Conservation (phyloP, 2,888 invertebrate species). For the Cryptosula pallasiana region DNA sequence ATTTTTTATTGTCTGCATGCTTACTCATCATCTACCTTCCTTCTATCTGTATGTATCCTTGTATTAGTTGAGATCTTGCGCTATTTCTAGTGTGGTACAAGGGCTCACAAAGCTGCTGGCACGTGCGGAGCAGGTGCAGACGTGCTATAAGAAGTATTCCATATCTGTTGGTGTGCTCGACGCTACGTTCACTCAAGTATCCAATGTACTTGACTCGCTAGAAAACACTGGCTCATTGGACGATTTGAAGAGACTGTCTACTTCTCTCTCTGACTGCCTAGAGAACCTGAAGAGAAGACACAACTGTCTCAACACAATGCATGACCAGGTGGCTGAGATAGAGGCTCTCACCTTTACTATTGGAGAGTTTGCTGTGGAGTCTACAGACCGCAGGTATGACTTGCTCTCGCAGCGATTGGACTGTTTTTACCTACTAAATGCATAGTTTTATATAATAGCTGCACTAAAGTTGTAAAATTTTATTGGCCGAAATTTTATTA, state of each 20-base stretch:
- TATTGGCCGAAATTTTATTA: too few species aligned
- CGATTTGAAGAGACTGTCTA: not conserved
- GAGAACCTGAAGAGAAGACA: conserved; percentile 18
- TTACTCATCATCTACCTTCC: too few species aligned
- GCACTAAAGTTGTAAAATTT: too few species aligned
- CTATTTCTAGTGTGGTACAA: conserved; percentile 15
- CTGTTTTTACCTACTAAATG: too few species aligned
- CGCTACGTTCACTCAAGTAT: conserved; percentile 11
- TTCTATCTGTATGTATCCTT: too few species aligned
- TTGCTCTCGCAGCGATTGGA: too few species aligned
- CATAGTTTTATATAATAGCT: too few species aligned
- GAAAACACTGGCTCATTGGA: not conserved
- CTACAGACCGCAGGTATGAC: not conserved
- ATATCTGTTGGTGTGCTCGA: conserved; percentile 3
- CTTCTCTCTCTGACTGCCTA: conserved; percentile 1
- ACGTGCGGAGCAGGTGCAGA: conserved; percentile 1
- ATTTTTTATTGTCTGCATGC: not conserved
- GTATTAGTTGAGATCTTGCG: too few species aligned
- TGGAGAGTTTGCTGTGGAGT: conserved; percentile 22
- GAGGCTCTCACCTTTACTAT: conserved; percentile 16
- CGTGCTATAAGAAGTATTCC: conserved; percentile 18
- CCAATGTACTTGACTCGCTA: not conserved
- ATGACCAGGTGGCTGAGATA: conserved; percentile 20
- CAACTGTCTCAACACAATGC: conserved; percentile 17
- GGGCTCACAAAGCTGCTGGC: conserved; percentile 13